Conservation (phyloP, 2,888 invertebrate species). For the Chalcis sispes region DNA sequence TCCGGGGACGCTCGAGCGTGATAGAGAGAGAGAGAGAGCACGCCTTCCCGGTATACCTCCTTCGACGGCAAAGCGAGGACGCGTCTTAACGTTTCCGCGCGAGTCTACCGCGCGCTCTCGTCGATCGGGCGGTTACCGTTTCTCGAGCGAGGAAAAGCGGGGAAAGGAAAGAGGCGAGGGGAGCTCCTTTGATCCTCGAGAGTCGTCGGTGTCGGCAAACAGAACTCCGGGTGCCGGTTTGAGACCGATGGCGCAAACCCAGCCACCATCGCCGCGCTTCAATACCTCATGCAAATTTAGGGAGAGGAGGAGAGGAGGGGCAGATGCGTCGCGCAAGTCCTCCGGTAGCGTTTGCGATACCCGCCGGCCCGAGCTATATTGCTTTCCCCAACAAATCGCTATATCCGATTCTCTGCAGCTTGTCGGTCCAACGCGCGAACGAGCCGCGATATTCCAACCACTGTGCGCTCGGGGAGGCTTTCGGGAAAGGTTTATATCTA, state of each 20-base stretch:
- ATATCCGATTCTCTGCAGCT: conserved; percentile 69
- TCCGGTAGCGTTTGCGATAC: conserved; percentile 62
- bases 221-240: conserved; percentile 67
- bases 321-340: background rate
- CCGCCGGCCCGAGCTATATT: conserved; percentile 71
- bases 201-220: conserved; percentile 75
- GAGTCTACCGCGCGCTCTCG: conserved; percentile 51
- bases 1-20: background rate
- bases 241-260: conserved; percentile 64
- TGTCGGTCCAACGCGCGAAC: conserved; percentile 44
- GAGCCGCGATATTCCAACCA: conserved; percentile 59
- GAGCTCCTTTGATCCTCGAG: conserved; percentile 75
- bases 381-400: conserved; percentile 75
- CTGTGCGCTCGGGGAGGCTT: conserved; percentile 1
- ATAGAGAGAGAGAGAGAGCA: background rate
- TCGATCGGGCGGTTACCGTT: conserved; percentile 52
- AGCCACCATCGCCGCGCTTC: conserved; percentile 72
- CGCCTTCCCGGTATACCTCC: no score
- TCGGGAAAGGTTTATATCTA: no score
- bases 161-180: conserved; percentile 50
- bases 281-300: conserved; percentile 76
- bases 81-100: no score
- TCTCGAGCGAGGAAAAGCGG: background rate
- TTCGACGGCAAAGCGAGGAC: no score
- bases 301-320: conserved; percentile 46